phyloP scores from a whole-genome alignment of 2,113 vertebrate species.

The Pelecanus crispus region DNA sequence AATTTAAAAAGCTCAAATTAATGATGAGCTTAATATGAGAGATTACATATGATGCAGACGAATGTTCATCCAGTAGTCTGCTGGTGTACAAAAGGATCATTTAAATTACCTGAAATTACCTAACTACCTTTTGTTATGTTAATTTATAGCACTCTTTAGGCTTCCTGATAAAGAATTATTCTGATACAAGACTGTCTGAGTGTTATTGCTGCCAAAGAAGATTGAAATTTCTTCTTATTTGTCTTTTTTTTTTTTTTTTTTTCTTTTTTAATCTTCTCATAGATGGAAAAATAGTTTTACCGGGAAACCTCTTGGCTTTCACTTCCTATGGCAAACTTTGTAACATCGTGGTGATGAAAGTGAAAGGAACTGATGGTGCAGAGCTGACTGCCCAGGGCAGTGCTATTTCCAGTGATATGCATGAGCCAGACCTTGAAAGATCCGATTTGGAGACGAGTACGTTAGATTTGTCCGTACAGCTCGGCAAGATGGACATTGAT shows the following conservation, averaged over 20 bases:
- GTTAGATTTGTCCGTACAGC: constrained; percentile 78
- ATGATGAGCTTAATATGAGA: neutral
- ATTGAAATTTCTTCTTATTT: neutral
- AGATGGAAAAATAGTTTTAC: constrained; percentile 86
- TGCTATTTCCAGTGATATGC: neutral
- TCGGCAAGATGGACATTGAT: constrained; percentile 74
- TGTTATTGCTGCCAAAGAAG: neutral
- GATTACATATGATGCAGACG: neutral
- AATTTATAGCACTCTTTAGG: neutral
- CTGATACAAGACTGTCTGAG: neutral
- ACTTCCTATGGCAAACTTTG: constrained; percentile 84
- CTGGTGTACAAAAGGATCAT: neutral
- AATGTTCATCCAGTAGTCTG: neutral
- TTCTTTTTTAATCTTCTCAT: neutral
- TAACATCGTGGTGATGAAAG: constrained; percentile 69
- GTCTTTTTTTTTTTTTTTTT: neutral
- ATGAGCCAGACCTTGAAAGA: neutral
- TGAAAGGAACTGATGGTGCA: constrained; percentile 82
- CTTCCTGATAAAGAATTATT: neutral
- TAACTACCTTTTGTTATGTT: neutral
- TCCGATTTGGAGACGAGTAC: constrained; percentile 49
- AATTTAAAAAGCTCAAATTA: neutral
- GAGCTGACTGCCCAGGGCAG: constrained; percentile 43
- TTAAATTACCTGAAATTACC: neutral
- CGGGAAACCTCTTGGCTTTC: constrained; percentile 81